Evolutionary conservation across 2,797 vertebrate species (phyloP), one percentile per base, ranked within the genome.

Genomic region (Graptemys geographica): DNA sequence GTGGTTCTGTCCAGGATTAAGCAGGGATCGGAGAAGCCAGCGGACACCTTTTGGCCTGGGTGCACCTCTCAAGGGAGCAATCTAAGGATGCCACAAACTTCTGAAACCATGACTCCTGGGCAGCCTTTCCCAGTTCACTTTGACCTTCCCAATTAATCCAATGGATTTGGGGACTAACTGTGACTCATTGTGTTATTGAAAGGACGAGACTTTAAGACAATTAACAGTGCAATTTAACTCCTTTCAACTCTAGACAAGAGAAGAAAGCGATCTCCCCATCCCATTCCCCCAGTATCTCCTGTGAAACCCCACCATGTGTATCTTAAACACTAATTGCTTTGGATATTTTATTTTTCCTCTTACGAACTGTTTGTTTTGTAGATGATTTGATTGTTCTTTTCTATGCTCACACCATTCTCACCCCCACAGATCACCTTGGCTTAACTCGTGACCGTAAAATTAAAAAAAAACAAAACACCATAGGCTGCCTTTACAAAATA

Each of bases 391-490:
- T 86, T 91, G 81, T 87, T 94, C 10, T 15, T 81, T 80, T 95
- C 83, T 95, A 91, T 89, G 96, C 93, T 97, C 92, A 88, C 69
- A 15, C 96, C 97, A 95, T 83, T 96, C 96, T 97, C 55, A 84
- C 98, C 98, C 98, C 95, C 95, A 98, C 98, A 94, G 98, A 97
- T 98, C 98, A 98, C 98, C 96, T 94, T 95, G 97, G 97, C 96
- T 89, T 95, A 19, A 98, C 97, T 98, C 97, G n/a, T 90, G 95
- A 88, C 86, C 92, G 93, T 82, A 47, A 95, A 96, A 88, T 33
- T 33, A 25, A 51, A 94, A 81, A 53, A 31, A 79, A 74, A 27
- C 18, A 44, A 55, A 7, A 97, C 89, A 97, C 98, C 96, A 94
- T 98, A 98, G 97, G 98, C 97, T 98, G 99, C 98, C 98, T 99